Base-by-base conservation (phyloP, 2,113 vertebrate genomes). In the Menura novaehollandiae region DNA sequence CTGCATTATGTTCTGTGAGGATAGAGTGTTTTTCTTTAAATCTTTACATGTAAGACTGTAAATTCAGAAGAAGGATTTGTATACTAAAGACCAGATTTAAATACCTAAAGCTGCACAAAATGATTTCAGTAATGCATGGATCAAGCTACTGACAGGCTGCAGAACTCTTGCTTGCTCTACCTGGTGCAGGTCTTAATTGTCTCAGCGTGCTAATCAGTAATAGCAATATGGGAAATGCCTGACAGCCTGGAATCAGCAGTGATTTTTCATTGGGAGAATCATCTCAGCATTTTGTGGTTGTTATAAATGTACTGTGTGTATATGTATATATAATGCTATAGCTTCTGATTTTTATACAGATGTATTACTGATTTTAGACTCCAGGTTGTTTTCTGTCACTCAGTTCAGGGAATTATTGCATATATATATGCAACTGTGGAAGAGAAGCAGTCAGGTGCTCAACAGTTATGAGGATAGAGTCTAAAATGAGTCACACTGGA, bases 401-500 rank as follows among this genome's bases (percentile, higher is more conserved):
- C 24, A 9, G 7, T 69, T 30, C 32, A n/a, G 28, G 55, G 83
- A 84, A 64, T n/a, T 78, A 69, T 60, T 89, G 30, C 83, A 86
- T 81, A n/a, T 74, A 66, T 21, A 32, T 43, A 23, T 64, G 43
- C 37, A 88, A 8, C n/a, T 64, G 20, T 49, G 66, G 22, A 86
- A 58, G 22, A 58, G n/a, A 93, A 92, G 66, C 75, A 91, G 59
- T 68, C 64, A 74, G 88, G 58, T 91, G 49, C 73, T 96, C 52
- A 79, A 19, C 47, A 55, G 49, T 85, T 90, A 23, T 8, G 32
- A 94, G 28, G 82, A 78, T 37, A 44, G 78, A 96, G 83, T 87
- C 73, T 94, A 81, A 96, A 95, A 87, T 96, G 94, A 95, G 52
- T 96, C 93, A 94, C 26, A 37, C 41, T 82, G 73, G 66, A 94